Evolutionary conservation across 2,888 invertebrate genomes (phyloP), one percentile per base, ranked within the genome.

Genomic region (Eupithecia inturbata): DNA sequence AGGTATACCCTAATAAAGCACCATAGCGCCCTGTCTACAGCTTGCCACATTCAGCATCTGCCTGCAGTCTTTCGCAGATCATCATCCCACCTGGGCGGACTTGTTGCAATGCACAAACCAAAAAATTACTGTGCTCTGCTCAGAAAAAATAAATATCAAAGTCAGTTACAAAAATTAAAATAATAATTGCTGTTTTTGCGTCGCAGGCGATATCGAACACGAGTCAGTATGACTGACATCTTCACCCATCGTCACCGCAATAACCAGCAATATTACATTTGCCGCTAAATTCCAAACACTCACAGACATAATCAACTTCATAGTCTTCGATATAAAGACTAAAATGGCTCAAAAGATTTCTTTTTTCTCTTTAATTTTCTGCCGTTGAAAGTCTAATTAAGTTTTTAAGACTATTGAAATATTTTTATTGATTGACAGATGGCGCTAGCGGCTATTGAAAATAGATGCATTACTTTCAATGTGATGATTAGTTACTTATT

Each of bases 341-440:
- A 74, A 62, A 66, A 74, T 79, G 63, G 76, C 71, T 73, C 72
- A 66, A 75, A 73, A 77, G 70, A 78, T 68, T 68, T 69, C 26
- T 76, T 79, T 70, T 70, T 75, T 77, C 76, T 80, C 45, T 78
- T 84, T 82, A 83, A 88, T 87, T 83, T 86, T 87, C 87, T 88
- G 89, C 89, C 91, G 91, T 91, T 90, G 89, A 94, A 90, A 92
- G 91, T 88, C 93, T 93, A 93, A 92, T 93, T 93, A 92, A 89
- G 91, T 93, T 93, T 93, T 92, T 93, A 86, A 87, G 84, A 88
- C 87, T 89, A 91, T 93, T 91, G 92, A 93, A 92, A 91, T 89
- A 77, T 88, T 88, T 88, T 88, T 91, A 87, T 89, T 93, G 94
- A 94, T 90, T 93, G 94, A 88, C 93, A 92, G 90, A 90, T 92